phyloP scores from a whole-genome alignment of 2,797 vertebrate species.

The Sebastes oblongus region DNA sequence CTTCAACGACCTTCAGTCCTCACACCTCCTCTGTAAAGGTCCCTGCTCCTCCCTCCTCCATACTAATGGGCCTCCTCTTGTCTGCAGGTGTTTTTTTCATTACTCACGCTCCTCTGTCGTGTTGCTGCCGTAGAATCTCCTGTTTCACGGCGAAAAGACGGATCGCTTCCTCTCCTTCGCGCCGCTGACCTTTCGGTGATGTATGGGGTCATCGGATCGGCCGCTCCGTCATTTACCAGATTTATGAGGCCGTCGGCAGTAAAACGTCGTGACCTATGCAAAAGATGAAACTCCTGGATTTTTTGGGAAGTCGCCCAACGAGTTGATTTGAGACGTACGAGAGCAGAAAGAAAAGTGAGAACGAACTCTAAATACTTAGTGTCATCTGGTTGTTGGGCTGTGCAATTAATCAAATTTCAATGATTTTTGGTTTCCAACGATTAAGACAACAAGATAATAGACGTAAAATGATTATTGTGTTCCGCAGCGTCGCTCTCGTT shows the following conservation, averaged over 20 bases:
- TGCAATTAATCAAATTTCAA: too few relatives aligned
- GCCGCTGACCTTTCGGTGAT: conserved; percentile 52
- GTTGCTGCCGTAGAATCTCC: background rate
- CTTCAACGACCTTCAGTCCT: background rate
- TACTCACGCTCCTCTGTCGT: background rate
- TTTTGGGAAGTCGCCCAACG: background rate
- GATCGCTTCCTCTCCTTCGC: background rate
- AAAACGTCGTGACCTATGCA: conserved; percentile 27
- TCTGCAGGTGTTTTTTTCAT: background rate
- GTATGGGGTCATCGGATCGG: conserved; percentile 44
- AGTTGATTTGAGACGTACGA: background rate
- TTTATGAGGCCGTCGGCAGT: conserved; percentile 33
- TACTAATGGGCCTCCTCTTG: conserved; percentile 30
- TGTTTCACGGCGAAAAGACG: background rate
- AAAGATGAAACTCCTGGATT: background rate
- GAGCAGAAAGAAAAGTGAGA: background rate
- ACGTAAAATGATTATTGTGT: too few relatives aligned
- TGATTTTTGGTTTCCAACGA: too few relatives aligned
- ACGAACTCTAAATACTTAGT: background rate
- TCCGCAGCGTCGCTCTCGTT: too few relatives aligned
- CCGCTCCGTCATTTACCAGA: conserved; percentile 15
- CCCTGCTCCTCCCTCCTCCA: conserved; percentile 13
- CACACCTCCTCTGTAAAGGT: conserved; percentile 26
- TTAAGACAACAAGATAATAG: too few relatives aligned
- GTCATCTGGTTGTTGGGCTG: too few relatives aligned